Base-by-base conservation (phyloP, 2,888 invertebrate genomes). In the Linyphia triangularis region DNA sequence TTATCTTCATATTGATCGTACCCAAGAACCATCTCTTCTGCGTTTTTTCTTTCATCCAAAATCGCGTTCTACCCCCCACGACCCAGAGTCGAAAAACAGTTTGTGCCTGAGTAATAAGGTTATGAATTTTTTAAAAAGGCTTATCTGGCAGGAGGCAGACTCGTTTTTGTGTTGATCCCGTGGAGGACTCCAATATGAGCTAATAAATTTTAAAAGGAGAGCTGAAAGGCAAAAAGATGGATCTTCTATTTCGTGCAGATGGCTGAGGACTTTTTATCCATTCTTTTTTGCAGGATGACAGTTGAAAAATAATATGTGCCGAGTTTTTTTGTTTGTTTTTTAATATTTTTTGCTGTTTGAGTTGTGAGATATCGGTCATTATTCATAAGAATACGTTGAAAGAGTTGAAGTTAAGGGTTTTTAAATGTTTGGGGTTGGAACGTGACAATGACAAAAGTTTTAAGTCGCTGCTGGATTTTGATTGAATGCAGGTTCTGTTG, bases 81-180 rank as follows among this genome's bases (percentile, higher is more conserved):
- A 4, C 5, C 33, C 33, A 33, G 9, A 33, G 9, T 9, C 33
- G 5, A 2, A 57, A 69, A 72, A 63, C 70, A 40, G 61, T 82
- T 72, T 82, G 40, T 22, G 82, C 43, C 43, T 40, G 61, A 61
- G 72, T 72, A 82, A 82, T 82, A 82, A 72, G 61, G 43, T 59
- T 82, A 82, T 82, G 82, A 82, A 82, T 82, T 70, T 82, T 82
- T 82, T 43, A 82, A 72, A 82, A 59, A 82, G 16, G 59, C 72
- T 82, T 82, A 82, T 82, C 70, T 82, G 10, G 33, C n/a, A 10
- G n/a, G 51, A n/a, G 51, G 40, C 22, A 19, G 26, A 22, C 37
- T 72, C 82, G 82, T 82, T 82, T n/a, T 72, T 72, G 40, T 61
- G 61, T 72, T 59, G 26, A 6, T 67, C 5, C 13, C 3, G 0